Conservation (phyloP, 2,888 invertebrate genomes). For the Apamea epomidion region DNA sequence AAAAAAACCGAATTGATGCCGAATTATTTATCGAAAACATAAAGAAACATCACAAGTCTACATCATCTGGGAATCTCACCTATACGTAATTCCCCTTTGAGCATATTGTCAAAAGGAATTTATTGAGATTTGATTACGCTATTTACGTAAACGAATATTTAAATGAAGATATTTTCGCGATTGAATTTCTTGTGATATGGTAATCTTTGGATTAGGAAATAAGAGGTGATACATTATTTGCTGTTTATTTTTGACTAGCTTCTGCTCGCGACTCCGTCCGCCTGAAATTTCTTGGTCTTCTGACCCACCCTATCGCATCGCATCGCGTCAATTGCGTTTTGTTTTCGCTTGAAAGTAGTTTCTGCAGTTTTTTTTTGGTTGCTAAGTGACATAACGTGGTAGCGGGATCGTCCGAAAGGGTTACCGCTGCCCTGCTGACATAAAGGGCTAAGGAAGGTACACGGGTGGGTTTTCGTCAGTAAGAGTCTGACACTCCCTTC, state of each 20-base stretch:
- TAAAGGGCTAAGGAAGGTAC: no score
- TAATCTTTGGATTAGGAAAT: constrained; percentile 32
- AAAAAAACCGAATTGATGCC: constrained; percentile 21
- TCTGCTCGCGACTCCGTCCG: no score
- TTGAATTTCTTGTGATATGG: constrained; percentile 34
- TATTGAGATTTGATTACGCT: constrained; percentile 56
- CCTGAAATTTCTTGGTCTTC: no score
- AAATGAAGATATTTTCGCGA: constrained; percentile 39
- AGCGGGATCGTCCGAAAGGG: no score
- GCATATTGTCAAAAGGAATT: constrained; percentile 21
- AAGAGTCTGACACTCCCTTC: no score
- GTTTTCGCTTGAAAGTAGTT: no score
- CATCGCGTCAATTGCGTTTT: no score
- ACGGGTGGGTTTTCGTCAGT: no score
- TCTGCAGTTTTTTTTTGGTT: no score
- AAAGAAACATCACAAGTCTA: constrained; percentile 31
- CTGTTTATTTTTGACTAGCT: constrained; percentile 12
- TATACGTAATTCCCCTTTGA: constrained; percentile 46
- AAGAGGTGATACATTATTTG: constrained; percentile 4
- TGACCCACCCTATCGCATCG: no score
- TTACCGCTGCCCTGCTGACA: no score
- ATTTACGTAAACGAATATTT: constrained; percentile 52
- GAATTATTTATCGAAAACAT: constrained; percentile 48
- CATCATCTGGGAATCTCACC: constrained; percentile 24
- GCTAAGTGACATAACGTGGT: no score